Evolutionary conservation across 2,113 vertebrate species (phyloP).

Genomic region (Balaenoptera acutorostrata): DNA sequence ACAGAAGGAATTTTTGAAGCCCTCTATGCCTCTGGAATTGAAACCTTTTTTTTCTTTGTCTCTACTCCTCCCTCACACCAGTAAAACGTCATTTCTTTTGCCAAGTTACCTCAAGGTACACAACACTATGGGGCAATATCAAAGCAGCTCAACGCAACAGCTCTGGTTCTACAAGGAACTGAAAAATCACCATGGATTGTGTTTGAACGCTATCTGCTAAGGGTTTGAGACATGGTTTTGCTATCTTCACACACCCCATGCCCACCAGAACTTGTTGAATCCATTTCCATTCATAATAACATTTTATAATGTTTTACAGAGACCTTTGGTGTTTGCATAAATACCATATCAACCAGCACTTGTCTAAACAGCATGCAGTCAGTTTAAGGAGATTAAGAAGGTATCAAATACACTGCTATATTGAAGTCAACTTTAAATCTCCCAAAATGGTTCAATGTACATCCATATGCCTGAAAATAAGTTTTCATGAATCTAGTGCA

Average conservation of each 20-base stretch:
- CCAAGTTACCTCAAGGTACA: slow-evolving; percentile 37
- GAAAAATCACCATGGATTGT: neutral
- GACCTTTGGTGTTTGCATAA: slow-evolving; percentile 13
- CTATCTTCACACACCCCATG: neutral
- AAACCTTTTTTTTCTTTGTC: neutral
- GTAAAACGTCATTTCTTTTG: neutral
- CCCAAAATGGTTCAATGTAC: neutral
- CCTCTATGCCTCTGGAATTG: neutral
- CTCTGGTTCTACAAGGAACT: neutral
- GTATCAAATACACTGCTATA: neutral
- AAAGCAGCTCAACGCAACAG: neutral
- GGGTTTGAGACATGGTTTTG: neutral
- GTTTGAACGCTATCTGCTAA: neutral
- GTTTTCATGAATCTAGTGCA: neutral
- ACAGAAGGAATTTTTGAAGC: neutral
- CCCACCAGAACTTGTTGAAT: neutral
- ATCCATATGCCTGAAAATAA: neutral
- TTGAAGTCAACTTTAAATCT: neutral
- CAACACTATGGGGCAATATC: neutral
- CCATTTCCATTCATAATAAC: neutral
- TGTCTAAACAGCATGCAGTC: neutral
- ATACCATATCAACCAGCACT: neutral
- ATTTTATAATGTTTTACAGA: neutral
- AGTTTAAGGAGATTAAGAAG: slow-evolving; percentile 30
- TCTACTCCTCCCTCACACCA: neutral